phyloP scores from a whole-genome alignment of 2,888 invertebrate genomes.

The Drosophila incognita region DNA sequence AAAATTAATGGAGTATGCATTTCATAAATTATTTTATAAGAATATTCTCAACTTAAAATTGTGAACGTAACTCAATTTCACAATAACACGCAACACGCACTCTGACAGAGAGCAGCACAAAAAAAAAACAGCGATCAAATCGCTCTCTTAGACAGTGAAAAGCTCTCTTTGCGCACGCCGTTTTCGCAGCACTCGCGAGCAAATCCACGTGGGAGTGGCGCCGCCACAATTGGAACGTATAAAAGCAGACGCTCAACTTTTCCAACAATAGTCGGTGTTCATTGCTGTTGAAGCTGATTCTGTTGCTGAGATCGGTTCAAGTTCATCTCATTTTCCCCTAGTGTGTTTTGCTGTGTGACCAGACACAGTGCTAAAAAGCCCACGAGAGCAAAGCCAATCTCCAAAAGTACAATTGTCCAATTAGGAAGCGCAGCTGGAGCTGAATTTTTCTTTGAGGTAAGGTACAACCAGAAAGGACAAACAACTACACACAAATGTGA shows the following conservation, averaged over 20 bases:
- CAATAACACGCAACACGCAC: slow-evolving; percentile 1
- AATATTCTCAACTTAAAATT: neutral
- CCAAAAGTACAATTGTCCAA: slow-evolving; percentile 34
- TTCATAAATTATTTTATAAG: slow-evolving; percentile 5
- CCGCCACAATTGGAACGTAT: slow-evolving; percentile 53
- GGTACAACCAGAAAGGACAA: slow-evolving; percentile 5
- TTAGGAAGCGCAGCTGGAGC: slow-evolving; percentile 55
- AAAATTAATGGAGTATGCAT: too few species aligned
- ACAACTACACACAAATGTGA: slow-evolving; percentile 3
- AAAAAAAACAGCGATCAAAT: slow-evolving; percentile 16
- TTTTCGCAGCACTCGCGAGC: slow-evolving; percentile 26
- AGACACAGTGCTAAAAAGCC: slow-evolving; percentile 20
- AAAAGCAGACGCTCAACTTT: slow-evolving; percentile 52
- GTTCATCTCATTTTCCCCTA: slow-evolving; percentile 22
- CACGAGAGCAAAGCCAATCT: slow-evolving; percentile 22
- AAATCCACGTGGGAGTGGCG: slow-evolving; percentile 50
- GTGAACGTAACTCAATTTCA: neutral
- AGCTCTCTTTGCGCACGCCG: slow-evolving; percentile 20
- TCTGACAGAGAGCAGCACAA: neutral
- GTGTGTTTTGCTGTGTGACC: slow-evolving; percentile 36
- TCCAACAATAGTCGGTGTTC: slow-evolving; percentile 59
- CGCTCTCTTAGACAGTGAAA: slow-evolving; percentile 1
- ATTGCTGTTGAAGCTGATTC: slow-evolving; percentile 50
- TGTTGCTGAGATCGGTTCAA: slow-evolving; percentile 52
- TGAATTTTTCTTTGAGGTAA: slow-evolving; percentile 51